Base-by-base conservation (phyloP, 2,888 invertebrate genomes). In the Eristalis tenax region DNA sequence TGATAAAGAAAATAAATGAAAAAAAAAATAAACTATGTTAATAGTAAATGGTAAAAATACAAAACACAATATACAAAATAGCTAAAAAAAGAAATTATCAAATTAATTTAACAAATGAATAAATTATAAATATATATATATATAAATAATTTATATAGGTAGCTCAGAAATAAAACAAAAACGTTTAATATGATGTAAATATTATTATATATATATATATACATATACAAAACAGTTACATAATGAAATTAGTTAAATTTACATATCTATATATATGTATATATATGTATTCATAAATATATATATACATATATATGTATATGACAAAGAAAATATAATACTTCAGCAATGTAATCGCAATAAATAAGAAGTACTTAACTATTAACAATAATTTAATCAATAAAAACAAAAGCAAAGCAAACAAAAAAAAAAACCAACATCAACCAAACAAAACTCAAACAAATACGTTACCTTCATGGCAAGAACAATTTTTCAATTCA, bases 301-400 rank as follows among this genome's bases (percentile, higher is more conserved):
- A 18, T 43, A 43, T 43, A 18, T 50, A 18, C 2, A 76, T 63
- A 69, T 43, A 56, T 61, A 56, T 6, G 68, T 32, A 32, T 74
- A 64, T 50, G 75, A 6, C 74, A 78, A 71, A 74, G 57, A 6
- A 79, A 70, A 50, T 63, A 83, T 74, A 87, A 89, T 79, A 85
- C 85, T 90, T 90, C 90, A 90, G 90, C 89, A 89, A 90, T 88
- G 89, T 90, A 91, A 91, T 91, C 91, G 90, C 90, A 90, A 89
- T 88, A 88, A 83, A 69, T 77, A 79, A 38, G 79, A 83, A 84
- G 68, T 83, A 84, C 88, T 70, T 83, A 83, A 89, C 89, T 88
- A 83, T 90, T 90, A 50, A 90, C 89, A 90, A 90, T 82, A 86
- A 83, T 87, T 87, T 87, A 80, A 80, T 73, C 79, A 68, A 71